Conservation (phyloP, 2,888 invertebrate genomes). For the Drosophila borealis region DNA sequence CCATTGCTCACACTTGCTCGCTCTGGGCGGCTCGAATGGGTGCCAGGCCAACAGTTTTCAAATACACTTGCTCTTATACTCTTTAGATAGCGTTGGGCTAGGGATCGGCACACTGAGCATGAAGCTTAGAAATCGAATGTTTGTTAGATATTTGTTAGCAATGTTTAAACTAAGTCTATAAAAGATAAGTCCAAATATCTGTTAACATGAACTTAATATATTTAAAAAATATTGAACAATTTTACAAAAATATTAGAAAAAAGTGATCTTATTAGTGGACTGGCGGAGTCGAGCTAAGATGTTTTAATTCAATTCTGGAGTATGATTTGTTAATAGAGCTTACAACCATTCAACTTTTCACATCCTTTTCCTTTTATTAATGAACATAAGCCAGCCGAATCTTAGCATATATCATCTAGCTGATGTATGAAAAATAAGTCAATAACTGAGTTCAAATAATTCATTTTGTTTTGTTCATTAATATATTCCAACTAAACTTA, state of each 20-base stretch:
- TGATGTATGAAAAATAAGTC: too few relatives aligned
- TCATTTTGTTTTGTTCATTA: too few relatives aligned
- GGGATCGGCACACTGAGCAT: too few relatives aligned
- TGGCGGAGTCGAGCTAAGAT: background rate
- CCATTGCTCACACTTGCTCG: slow-evolving; percentile 28
- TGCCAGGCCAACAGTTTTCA: slow-evolving; percentile 41
- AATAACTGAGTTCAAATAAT: too few relatives aligned
- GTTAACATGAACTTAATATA: background rate
- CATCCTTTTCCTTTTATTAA: too few relatives aligned
- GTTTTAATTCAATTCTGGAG: background rate
- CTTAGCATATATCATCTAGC: too few relatives aligned
- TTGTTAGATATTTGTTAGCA: background rate
- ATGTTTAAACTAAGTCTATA: too few relatives aligned
- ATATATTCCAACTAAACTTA: too few relatives aligned
- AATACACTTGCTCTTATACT: slow-evolving; percentile 34
- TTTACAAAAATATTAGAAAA: background rate
- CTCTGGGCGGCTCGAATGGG: slow-evolving; percentile 31
- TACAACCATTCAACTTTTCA: too few relatives aligned
- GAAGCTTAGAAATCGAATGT: too few relatives aligned
- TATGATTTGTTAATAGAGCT: too few relatives aligned
- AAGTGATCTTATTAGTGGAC: background rate
- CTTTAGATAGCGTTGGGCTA: background rate
- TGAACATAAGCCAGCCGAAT: too few relatives aligned
- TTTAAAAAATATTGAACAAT: background rate
- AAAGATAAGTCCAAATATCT: background rate